Evolutionary conservation across 2,113 vertebrate genomes (phyloP).

Genomic region (Leiothrix lutea): DNA sequence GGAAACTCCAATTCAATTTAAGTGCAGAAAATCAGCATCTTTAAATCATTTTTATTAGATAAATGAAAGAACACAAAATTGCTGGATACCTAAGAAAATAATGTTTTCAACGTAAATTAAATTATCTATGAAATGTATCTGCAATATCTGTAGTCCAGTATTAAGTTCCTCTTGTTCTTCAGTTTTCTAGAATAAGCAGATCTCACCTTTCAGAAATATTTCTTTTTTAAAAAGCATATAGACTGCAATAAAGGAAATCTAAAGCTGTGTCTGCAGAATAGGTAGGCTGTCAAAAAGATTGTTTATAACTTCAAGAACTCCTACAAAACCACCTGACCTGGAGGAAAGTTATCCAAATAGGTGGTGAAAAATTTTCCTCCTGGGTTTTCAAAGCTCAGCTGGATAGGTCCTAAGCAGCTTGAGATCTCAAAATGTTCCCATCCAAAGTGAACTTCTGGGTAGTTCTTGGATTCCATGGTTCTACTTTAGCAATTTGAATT

Average conservation of each 20-base stretch:
- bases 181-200: neutral
- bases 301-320: neutral
- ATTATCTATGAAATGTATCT: neutral
- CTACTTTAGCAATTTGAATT: neutral
- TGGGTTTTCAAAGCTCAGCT: neutral
- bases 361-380: neutral
- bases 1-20: neutral
- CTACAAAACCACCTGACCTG: neutral
- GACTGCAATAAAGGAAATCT: neutral
- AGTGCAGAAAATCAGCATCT: neutral
- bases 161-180: neutral
- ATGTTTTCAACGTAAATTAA: neutral
- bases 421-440: neutral
- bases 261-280: neutral
- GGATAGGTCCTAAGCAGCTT: neutral
- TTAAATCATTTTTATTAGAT: neutral
- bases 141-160: neutral
- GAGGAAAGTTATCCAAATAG: neutral
- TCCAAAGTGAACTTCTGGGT: neutral
- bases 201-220: neutral
- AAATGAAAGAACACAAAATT: neutral
- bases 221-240: neutral
- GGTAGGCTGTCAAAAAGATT: neutral
- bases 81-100: neutral
- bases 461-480: neutral